A percentile compares a stretch with the other conserved stretches of the same genome.
Conservation (phyloP, 1,140 invertebrate genomes). For the Helicoverpa armigera region DNA sequence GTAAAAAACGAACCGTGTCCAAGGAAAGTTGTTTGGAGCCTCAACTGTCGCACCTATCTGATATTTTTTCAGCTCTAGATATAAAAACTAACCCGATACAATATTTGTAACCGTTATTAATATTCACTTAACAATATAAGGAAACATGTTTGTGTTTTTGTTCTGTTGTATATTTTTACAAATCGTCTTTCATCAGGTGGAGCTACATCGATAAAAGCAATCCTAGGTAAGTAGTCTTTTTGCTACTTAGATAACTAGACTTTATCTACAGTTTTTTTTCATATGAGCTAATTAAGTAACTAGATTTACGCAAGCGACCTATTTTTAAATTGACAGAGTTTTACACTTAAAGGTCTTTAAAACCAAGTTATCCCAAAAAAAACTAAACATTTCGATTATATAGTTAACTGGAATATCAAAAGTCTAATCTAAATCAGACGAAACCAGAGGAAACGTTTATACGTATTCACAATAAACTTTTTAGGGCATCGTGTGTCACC, state of each 20-base stretch:
- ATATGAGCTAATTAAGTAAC: too few species aligned
- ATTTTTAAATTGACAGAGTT: too few species aligned
- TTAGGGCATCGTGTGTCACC: constrained; percentile 49
- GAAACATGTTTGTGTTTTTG: neutral
- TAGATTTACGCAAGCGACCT: too few species aligned
- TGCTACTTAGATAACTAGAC: too few species aligned
- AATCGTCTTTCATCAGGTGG: neutral
- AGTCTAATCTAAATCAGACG: neutral
- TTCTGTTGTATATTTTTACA: neutral
- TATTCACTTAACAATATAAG: constrained; percentile 49
- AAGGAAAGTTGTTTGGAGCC: constrained; percentile 66
- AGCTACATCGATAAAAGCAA: too few species aligned
- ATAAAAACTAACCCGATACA: constrained; percentile 60
- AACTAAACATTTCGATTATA: too few species aligned
- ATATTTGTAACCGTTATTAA: constrained; percentile 66
- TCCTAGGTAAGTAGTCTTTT: too few species aligned
- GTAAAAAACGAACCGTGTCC: constrained; percentile 72
- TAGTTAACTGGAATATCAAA: neutral
- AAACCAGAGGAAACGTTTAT: constrained; percentile 4
- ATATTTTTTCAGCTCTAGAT: constrained; percentile 65
- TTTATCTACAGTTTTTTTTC: too few species aligned
- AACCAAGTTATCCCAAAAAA: too few species aligned
- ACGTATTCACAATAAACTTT: constrained; percentile 42
- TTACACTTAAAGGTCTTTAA: too few species aligned
- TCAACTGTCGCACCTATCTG: constrained; percentile 79